Percentiles rank a stretch among this genome's conserved stretches.
These are phyloP conservation scores for Melinaea menophilus DNA, from an alignment of 2,888 invertebrate genomes.

Conservation along the genomic window DNA sequence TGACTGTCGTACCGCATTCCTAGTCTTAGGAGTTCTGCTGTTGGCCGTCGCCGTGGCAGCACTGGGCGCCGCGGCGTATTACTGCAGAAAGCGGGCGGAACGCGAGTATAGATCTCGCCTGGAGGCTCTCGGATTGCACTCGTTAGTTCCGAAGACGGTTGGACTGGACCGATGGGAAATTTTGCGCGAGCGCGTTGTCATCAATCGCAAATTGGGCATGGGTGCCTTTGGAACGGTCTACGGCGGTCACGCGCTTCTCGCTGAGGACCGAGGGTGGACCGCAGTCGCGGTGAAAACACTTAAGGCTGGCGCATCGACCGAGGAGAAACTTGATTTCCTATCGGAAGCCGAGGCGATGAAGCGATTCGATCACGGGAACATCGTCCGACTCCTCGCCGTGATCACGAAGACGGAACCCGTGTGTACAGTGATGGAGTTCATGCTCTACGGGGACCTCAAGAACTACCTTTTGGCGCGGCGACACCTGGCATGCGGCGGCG, in stretches of 20 bases:
- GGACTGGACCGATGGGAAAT: conserved; percentile 92
- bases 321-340: conserved; percentile 93
- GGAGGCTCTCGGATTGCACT: conserved; percentile 54
- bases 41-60: conserved; percentile 45
- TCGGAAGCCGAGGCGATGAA: conserved; percentile 97
- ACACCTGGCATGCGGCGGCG: conserved; percentile 85
- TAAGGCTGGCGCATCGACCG: conserved; percentile 88
- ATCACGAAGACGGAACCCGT: conserved; percentile 92
- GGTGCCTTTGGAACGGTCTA: conserved; percentile 96
- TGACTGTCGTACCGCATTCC: conserved; percentile 85
- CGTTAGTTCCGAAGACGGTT: conserved; percentile 47
- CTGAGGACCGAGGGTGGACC: conserved; percentile 81
- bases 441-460: conserved; percentile 95
- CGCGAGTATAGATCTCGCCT: conserved; percentile 53
- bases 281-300: conserved; percentile 94
- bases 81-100: conserved; percentile 55
- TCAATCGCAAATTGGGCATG: conserved; percentile 90
- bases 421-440: conserved; percentile 95
- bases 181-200: conserved; percentile 88
- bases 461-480: conserved; percentile 91
- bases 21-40: conserved; percentile 51
- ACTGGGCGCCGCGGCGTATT: conserved; percentile 47
- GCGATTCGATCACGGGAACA: conserved; percentile 92
- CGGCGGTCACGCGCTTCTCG: conserved; percentile 89
- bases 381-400: conserved; percentile 90